Evolutionary conservation across 2,888 invertebrate species (phyloP).

Genomic region (Standfussiana lucernea): DNA sequence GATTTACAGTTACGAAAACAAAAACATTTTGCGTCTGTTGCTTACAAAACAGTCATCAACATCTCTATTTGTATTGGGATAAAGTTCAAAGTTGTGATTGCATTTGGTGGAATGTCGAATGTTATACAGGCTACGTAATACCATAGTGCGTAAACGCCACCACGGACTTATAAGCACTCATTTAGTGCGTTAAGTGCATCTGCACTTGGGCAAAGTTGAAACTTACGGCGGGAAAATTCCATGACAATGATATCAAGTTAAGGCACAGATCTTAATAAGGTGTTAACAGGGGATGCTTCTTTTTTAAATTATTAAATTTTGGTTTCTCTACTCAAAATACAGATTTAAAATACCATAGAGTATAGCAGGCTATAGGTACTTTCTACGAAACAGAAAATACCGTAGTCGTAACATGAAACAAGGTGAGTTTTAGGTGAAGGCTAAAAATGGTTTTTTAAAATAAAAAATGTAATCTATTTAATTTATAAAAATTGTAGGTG

Average conservation of each 20-base stretch:
- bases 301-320: neutral
- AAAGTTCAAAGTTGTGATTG: conserved; percentile 41
- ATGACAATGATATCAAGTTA: conserved; percentile 1
- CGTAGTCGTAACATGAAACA: neutral
- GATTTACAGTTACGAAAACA: conserved; percentile 63
- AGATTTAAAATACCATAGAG: neutral
- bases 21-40: conserved; percentile 50
- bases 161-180: conserved; percentile 25
- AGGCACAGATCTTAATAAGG: neutral
- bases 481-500: neutral
- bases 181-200: conserved; percentile 40
- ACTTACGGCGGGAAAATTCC: conserved; percentile 46
- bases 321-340: neutral
- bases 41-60: conserved; percentile 19
- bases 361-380: neutral
- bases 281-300: too few relatives aligned
- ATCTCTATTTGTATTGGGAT: conserved; percentile 34
- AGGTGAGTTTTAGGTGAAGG: neutral
- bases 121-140: conserved; percentile 46
- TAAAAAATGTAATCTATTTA: too few relatives aligned
- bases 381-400: neutral
- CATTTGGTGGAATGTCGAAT: conserved; percentile 17
- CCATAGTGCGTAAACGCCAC: conserved; percentile 41
- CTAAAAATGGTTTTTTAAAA: too few relatives aligned
- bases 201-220: conserved; percentile 15